Evolutionary conservation across 2,797 vertebrate species (phyloP), one percentile per base, ranked within the genome.

Genomic region (Allobates femoralis): DNA sequence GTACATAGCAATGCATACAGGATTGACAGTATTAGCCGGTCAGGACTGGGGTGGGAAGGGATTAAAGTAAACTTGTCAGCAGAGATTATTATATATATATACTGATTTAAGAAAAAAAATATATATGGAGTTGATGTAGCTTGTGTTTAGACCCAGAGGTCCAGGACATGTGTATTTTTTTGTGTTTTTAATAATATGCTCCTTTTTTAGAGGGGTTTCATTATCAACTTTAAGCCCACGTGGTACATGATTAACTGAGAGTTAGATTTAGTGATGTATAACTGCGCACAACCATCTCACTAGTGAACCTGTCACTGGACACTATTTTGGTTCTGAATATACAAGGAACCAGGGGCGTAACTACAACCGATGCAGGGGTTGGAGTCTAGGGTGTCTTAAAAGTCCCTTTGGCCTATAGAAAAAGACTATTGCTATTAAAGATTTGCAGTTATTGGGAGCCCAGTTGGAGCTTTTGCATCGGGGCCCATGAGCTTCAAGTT

Each of bases 1-100:
- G 86, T 84, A 84, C 55, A 51, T 84, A 84, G 79, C 73, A 32
- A 69, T 86, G 30, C 67, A 79, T 51, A 79, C 66, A 79, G 64
- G 66, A 84, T 28, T 84, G 69, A 80, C 86, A 87, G 86, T 80
- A 81, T 87, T 87, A 87, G 82, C 86, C 73, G 77, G 66, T 66
- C 82, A 81, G 85, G 28, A 37, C 16, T 53, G 64, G 34, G 66
- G 50, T 37, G 46, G 41, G 85, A 32, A 71, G 71, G 56, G 26
- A 26, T 23, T 62, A 64, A 37, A 66, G 46, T n/a, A 11, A 15
- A 81, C 32, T 58, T 87, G 55, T 71, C 64, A 73, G 76, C 86
- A 87, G 81, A 80, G 55, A 79, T 53, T 84, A 78, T 81, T 81
- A 81, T 86, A 75, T 86, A 75, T 86, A 86, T 81, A 64, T 80